Evolutionary conservation across 2,113 vertebrate species (phyloP), one percentile per base, ranked within the genome.

Genomic region (Tachycineta bicolor): DNA sequence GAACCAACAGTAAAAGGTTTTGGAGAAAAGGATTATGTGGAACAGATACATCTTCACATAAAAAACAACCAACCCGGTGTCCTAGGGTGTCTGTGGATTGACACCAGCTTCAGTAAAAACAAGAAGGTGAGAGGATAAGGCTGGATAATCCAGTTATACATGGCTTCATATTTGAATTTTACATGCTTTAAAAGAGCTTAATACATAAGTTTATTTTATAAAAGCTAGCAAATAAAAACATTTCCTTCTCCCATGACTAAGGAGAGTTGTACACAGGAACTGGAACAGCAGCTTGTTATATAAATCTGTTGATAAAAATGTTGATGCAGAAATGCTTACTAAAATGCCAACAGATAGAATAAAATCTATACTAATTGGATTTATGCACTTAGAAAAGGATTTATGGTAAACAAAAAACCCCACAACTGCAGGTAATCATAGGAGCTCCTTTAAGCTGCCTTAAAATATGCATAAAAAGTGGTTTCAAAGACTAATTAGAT

Each of bases 401-500:
- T 93, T 89, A 55, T 25, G 34, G 37, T 12, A 68, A 85, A 82
- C 37, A 90, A 63, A 84, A 73, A 77, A 20, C 0, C 3, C 16
- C 20, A 39, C 41, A 63, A 46, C 34, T 65, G 21, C 52, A 96
- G 53, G 79, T 80, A 90, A 83, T 81, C 6, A 16, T 63, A 94
- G 80, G 50, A 92, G 50, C 55, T 76, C 63, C 50, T 88, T 83
- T 80, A 90, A 53, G 68, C 76, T 83, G 43, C 59, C 52, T 65
- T 39, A 90, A 95, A 93, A 77, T n/a, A 80, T 44, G 47, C 73
- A 83, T 47, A 83, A 93, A 89, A 63, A 94, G 23, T 23, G 47
- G 33, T 59, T 95, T 96, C 46, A 50, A 89, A 93, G 89, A 86
- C 86, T 90, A 89, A 92, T 95, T 92, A 96, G 90, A 81, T 50